Base-by-base conservation (phyloP, 1,140 invertebrate genomes). In the Trigoniulus corallinus region DNA sequence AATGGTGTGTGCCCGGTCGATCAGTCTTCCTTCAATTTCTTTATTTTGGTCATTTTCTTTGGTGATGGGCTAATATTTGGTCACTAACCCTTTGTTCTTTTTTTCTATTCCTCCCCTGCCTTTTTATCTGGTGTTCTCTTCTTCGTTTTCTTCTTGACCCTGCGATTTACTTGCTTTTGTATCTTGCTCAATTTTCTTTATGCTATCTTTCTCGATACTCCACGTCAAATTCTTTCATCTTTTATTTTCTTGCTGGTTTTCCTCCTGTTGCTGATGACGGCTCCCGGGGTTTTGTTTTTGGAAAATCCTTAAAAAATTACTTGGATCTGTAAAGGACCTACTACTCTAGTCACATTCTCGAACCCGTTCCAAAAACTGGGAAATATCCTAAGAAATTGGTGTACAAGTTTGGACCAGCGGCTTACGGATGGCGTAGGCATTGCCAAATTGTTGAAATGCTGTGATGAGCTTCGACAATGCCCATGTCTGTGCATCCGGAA, bases 301-400 rank as follows among this genome's bases (percentile, higher is more conserved):
- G 15, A 7, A 7, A 7, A 34, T 34, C 15, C 15, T 34, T 15
- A 34, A 34, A 34, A 7, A 34, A 34, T 34, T 34, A n/a, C n/a
- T n/a, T n/a, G n/a, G n/a, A n/a, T n/a, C 34, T 27, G 57, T 65
- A 48, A 52, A 74, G 72, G 56, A 74, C 72, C 47, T 74, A 72
- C 46, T 62, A 70, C 61, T 58, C 68, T 61, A 64, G 68, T 62
- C 34, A 72, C 64, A 62, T 73, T 62, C 61, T 72, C 53, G 57
- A 61, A 54, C 62, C 64, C 2, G 67, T 73, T 12, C 71, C 72
- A 20, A 73, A 72, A 58, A 69, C 63, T 43, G 69, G 69, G 13
- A 61, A 64, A 48, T 72, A 69, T 55, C 72, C 72, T 20, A 73
- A 73, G 61, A 72, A 73, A 60, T 57, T 72, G 47, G 69, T 71